Percentiles rank a stretch among this genome's conserved stretches.
Conservation (phyloP, 1,140 invertebrate species). For the Penaeus indicus region DNA sequence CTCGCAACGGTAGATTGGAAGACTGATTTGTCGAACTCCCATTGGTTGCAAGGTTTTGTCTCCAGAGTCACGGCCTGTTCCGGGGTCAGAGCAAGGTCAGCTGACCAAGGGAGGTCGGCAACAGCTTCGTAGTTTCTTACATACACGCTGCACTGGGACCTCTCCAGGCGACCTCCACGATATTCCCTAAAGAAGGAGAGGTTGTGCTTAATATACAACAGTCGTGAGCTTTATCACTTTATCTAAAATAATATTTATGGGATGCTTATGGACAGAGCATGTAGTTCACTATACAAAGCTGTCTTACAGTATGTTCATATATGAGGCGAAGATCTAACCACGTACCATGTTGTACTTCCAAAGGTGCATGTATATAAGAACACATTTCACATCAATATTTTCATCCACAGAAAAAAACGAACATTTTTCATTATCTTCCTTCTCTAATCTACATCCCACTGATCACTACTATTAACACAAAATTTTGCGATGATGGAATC, state of each 20-base stretch:
- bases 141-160: conserved; percentile 48
- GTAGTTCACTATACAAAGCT: too few species aligned
- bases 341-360: too few species aligned
- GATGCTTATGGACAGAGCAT: too few species aligned
- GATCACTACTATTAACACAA: too few species aligned
- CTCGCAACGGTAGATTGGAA: conserved; percentile 53
- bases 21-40: conserved; percentile 58
- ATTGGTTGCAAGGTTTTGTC: conserved; percentile 26
- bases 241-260: too few species aligned
- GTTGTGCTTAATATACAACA: too few species aligned
- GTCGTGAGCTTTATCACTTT: too few species aligned
- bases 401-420: neutral
- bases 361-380: neutral
- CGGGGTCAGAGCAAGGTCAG: neutral
- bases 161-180: conserved; percentile 27
- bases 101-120: conserved; percentile 10
- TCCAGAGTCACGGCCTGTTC: conserved; percentile 21
- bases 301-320: too few species aligned
- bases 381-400: neutral
- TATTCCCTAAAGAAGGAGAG: conserved; percentile 40
- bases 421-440: neutral
- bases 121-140: conserved; percentile 36
- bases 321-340: too few species aligned
- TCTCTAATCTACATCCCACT: too few species aligned
- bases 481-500: too few species aligned